Evolutionary conservation across 2,888 invertebrate genomes (phyloP).

Genomic region (Pyrochroa serraticornis): DNA sequence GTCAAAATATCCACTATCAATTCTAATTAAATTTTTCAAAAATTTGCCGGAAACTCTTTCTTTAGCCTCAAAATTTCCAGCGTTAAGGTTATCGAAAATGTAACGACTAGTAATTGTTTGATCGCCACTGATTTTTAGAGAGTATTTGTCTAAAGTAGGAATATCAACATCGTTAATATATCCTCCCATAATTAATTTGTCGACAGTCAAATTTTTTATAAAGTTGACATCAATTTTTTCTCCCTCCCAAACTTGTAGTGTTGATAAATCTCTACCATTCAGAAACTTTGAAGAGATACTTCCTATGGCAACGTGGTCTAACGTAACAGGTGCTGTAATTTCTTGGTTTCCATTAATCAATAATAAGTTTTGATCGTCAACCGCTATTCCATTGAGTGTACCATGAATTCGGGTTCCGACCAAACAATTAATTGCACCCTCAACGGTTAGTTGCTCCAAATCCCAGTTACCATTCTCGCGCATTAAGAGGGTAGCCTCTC

Average conservation of each 20-base stretch:
- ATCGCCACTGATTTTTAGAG: conserved; percentile 59
- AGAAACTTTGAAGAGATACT: conserved; percentile 41
- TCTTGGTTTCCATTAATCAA: conserved; percentile 50
- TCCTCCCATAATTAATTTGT: conserved; percentile 57
- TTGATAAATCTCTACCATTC: conserved; percentile 41
- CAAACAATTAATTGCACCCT: conserved; percentile 47
- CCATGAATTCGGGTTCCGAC: conserved; percentile 42
- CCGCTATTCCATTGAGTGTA: conserved; percentile 46
- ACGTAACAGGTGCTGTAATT: conserved; percentile 48
- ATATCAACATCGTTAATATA: conserved; percentile 60
- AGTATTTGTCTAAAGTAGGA: conserved; percentile 55
- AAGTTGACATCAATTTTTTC: neutral
- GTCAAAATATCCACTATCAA: conserved; percentile 54
- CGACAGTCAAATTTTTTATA: conserved; percentile 49
- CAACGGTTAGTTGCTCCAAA: conserved; percentile 43
- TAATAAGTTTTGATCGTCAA: conserved; percentile 46
- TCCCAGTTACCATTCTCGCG: conserved; percentile 36
- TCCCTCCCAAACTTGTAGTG: conserved; percentile 1
- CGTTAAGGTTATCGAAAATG: conserved; percentile 49
- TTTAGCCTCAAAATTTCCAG: conserved; percentile 44
- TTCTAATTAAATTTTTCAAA: conserved; percentile 53
- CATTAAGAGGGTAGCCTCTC: conserved; percentile 40
- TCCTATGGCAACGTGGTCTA: conserved; percentile 35
- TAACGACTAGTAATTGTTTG: conserved; percentile 58
- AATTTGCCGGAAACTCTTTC: conserved; percentile 36